Conservation (phyloP, 2,113 vertebrate genomes). For the Carassius carassius region DNA sequence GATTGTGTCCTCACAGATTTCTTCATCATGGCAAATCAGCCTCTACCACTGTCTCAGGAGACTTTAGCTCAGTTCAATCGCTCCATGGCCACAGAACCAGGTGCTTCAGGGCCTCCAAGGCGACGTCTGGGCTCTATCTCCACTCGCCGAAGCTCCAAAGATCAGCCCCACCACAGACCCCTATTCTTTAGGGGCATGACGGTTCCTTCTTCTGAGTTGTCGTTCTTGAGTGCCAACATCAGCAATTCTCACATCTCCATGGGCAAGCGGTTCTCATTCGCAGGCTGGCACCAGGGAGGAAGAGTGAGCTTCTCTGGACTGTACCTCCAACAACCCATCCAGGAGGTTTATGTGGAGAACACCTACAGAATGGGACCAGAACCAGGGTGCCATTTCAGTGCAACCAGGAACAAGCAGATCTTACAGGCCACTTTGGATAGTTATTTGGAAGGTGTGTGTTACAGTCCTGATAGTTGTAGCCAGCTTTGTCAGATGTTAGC, state of each 20-base stretch:
- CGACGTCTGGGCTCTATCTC: slow-evolving; percentile 44
- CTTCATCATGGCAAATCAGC: slow-evolving; percentile 54
- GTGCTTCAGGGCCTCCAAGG: not conserved
- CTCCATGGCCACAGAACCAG: slow-evolving; percentile 25
- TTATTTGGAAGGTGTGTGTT: slow-evolving; percentile 53
- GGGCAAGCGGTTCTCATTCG: slow-evolving; percentile 69
- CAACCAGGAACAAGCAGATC: slow-evolving; percentile 34
- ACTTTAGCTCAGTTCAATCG: slow-evolving; percentile 52
- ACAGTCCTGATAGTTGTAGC: slow-evolving; percentile 59
- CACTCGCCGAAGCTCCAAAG: slow-evolving; percentile 52
- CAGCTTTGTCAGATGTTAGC: slow-evolving; percentile 66
- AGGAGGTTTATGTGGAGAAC: slow-evolving; percentile 64
- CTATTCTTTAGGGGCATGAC: slow-evolving; percentile 42
- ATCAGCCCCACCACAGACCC: slow-evolving; percentile 49
- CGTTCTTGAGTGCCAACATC: slow-evolving; percentile 61
- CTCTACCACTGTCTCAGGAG: slow-evolving; percentile 55
- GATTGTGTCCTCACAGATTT: slow-evolving; percentile 8
- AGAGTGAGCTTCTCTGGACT: slow-evolving; percentile 77
- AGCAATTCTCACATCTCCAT: not conserved
- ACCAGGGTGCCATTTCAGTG: slow-evolving; percentile 65
- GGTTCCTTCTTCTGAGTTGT: not conserved
- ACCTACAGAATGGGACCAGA: slow-evolving; percentile 69
- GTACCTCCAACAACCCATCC: slow-evolving; percentile 64
- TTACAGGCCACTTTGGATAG: slow-evolving; percentile 63
- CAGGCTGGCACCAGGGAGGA: slow-evolving; percentile 66